A percentile compares a stretch with the other conserved stretches of the same genome.
phyloP scores from a whole-genome alignment of 2,113 vertebrate genomes.

The Emberiza fucata region DNA sequence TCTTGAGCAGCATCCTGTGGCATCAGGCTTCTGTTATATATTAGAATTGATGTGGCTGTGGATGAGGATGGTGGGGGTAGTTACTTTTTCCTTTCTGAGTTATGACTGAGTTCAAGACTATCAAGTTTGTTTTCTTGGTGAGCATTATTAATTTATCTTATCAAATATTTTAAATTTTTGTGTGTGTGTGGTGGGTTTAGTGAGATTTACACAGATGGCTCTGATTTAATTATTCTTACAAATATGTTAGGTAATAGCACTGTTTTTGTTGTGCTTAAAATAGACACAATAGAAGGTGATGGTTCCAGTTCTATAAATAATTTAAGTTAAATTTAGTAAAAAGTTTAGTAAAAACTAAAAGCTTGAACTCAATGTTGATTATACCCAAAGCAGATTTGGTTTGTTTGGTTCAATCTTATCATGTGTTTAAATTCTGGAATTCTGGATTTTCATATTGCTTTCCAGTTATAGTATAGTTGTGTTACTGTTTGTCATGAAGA shows the following conservation, averaged over 20 bases:
- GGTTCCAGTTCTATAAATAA: not conserved
- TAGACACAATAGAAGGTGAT: not conserved
- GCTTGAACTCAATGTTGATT: not conserved
- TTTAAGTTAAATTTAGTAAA: not conserved
- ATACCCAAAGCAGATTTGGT: not conserved
- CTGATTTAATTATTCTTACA: not conserved
- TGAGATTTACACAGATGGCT: not conserved
- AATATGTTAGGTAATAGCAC: not conserved
- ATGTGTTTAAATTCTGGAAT: not conserved
- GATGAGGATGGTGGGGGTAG: not conserved
- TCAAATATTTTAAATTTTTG: fast-evolving
- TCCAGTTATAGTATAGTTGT: not conserved
- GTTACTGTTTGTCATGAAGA: not conserved
- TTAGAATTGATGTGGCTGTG: not conserved
- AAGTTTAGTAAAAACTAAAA: not conserved
- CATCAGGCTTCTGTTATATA: not conserved
- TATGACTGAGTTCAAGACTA: not conserved
- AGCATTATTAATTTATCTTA: not conserved
- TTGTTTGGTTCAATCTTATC: not conserved
- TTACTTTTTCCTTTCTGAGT: not conserved
- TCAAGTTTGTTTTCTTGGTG: not conserved
- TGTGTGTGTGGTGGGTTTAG: not conserved
- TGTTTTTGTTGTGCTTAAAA: not conserved
- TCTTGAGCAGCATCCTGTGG: not conserved
- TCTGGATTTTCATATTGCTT: not conserved